phyloP scores from a whole-genome alignment of 2,113 vertebrate genomes.

The Rhinichthys klamathensis region DNA sequence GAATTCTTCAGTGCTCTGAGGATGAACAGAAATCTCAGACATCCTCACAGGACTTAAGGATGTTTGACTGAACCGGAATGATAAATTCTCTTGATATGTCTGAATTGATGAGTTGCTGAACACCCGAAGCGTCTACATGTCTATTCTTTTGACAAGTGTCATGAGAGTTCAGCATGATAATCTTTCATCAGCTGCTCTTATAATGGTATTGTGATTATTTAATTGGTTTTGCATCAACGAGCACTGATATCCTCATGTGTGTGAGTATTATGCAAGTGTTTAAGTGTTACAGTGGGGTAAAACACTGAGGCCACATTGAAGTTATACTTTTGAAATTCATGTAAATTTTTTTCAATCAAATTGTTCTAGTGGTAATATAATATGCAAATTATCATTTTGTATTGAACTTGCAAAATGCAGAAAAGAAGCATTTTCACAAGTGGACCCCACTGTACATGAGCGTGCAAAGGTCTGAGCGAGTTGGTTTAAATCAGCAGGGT shows the following conservation, averaged over 20 bases:
- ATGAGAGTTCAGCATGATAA: constrained; percentile 27
- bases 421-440: not conserved
- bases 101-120: constrained; percentile 19
- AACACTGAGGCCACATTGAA: not conserved
- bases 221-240: constrained; percentile 40
- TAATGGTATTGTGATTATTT: constrained; percentile 16
- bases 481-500: not conserved
- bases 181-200: constrained; percentile 12
- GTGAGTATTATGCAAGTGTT: constrained; percentile 3
- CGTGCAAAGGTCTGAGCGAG: constrained; percentile 11
- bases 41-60: constrained; percentile 15
- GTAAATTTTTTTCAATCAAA: not conserved
- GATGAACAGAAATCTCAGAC: constrained; percentile 24
- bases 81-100: constrained; percentile 20
- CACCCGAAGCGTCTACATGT: not conserved
- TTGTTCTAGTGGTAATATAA: not conserved
- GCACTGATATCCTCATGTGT: too few species aligned
- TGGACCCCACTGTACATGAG: not conserved
- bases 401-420: not conserved
- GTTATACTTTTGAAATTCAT: not conserved
- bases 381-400: not conserved
- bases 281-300: not conserved
- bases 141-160: constrained; percentile 15
- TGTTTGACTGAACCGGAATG: constrained; percentile 25
- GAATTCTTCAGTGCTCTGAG: constrained; percentile 8